A percentile compares a stretch with the other conserved stretches of the same genome.
Evolutionary conservation across 2,888 invertebrate species (phyloP).

Genomic region (Drosophila macrospina): DNA sequence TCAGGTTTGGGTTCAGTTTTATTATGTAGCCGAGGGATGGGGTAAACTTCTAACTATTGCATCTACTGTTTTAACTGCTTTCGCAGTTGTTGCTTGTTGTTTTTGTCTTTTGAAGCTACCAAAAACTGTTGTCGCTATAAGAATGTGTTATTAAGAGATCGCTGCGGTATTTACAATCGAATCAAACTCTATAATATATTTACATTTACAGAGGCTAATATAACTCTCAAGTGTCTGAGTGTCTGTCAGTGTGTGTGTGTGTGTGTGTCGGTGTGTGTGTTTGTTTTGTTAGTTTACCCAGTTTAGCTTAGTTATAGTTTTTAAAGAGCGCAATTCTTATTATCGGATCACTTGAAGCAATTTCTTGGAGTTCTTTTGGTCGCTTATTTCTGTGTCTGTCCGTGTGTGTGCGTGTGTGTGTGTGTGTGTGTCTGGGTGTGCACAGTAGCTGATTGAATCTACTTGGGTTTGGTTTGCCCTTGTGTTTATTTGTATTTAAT

Average conservation of each 20-base stretch:
- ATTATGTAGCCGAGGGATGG: conserved; percentile 1
- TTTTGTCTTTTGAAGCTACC: conserved; percentile 46
- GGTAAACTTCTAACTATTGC: conserved; percentile 44
- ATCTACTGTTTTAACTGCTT: conserved; percentile 10
- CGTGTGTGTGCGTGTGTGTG: conserved; percentile 13
- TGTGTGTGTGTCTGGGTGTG: conserved; percentile 16
- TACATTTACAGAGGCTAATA: conserved; percentile 63
- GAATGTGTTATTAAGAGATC: conserved; percentile 26
- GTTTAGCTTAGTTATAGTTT: conserved; percentile 51
- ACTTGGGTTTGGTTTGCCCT: conserved; percentile 37
- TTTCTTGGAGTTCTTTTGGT: conserved; percentile 66
- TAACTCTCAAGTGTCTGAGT: conserved; percentile 37
- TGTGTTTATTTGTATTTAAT: conserved; percentile 32
- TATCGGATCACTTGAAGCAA: conserved; percentile 80
- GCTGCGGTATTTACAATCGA: conserved; percentile 70
- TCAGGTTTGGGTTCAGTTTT: neutral
- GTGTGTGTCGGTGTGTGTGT: conserved; percentile 24
- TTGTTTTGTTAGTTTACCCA: conserved; percentile 43
- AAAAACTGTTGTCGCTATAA: conserved; percentile 42
- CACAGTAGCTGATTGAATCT: conserved; percentile 50
- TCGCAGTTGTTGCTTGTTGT: neutral
- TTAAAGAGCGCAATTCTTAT: conserved; percentile 70
- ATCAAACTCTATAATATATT: conserved; percentile 61
- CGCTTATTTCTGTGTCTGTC: conserved; percentile 39
- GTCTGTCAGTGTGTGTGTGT: conserved; percentile 24